phyloP scores from a whole-genome alignment of 2,113 vertebrate genomes.

The Myotis brandtii region DNA sequence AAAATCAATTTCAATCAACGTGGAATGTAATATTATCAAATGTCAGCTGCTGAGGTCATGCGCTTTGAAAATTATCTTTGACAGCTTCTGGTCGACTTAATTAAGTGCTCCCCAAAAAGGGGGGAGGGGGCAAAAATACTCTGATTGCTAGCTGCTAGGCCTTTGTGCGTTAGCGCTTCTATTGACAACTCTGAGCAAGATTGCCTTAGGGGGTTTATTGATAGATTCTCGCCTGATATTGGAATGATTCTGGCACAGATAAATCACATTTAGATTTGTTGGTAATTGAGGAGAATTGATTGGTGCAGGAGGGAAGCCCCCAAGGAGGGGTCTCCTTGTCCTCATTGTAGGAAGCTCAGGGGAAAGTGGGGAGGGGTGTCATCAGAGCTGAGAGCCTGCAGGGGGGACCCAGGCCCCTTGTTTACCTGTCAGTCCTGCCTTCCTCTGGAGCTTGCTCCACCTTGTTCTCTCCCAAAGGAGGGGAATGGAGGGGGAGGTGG shows the following conservation, averaged over 20 bases:
- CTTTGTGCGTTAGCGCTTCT: slow-evolving; percentile 92
- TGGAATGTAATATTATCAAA: slow-evolving; percentile 99
- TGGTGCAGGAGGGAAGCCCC: slow-evolving; percentile 89
- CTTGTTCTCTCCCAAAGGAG: neutral
- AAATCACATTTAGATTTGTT: slow-evolving; percentile 99
- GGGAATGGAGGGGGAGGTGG: neutral
- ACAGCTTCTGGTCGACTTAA: slow-evolving; percentile 99
- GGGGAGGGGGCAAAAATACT: slow-evolving; percentile 90
- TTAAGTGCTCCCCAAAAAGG: slow-evolving; percentile 94
- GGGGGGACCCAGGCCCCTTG: slow-evolving; percentile 83
- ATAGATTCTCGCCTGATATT: slow-evolving; percentile 96
- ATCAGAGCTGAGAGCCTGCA: slow-evolving; percentile 81
- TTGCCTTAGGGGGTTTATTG: slow-evolving; percentile 95
- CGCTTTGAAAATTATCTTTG: slow-evolving; percentile 98
- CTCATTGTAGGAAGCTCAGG: slow-evolving; percentile 79
- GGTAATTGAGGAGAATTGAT: slow-evolving; percentile 99
- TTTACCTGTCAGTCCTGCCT: slow-evolving; percentile 84
- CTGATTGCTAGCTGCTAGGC: slow-evolving; percentile 91
- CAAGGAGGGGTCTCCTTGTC: slow-evolving; percentile 86
- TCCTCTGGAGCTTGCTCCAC: slow-evolving; percentile 57
- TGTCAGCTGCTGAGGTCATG: slow-evolving; percentile 95
- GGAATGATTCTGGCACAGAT: slow-evolving; percentile 99
- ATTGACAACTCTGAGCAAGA: slow-evolving; percentile 96
- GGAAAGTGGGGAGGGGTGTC: slow-evolving; percentile 79
- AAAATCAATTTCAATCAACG: slow-evolving; percentile 99